These are phyloP conservation scores for Drosophila miranda DNA, from an alignment of 1,140 invertebrate species.

Conservation along the genomic window DNA sequence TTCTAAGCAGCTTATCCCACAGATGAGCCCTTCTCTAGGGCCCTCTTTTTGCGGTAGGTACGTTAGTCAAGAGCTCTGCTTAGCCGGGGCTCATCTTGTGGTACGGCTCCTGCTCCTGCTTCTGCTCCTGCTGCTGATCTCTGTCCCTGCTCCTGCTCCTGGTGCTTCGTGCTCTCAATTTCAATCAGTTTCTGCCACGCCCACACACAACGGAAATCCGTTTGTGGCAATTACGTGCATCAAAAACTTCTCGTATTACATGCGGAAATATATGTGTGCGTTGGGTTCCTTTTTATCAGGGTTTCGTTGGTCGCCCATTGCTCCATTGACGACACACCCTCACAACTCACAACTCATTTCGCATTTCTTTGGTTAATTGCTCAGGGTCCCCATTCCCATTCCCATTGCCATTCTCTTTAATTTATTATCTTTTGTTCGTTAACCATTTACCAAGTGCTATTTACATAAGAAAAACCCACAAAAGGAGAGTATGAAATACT, in stretches of 20 bases:
- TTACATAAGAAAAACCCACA: conserved; percentile 44
- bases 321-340: conserved; percentile 26
- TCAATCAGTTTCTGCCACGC: conserved; percentile 65
- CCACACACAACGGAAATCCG: conserved; percentile 73
- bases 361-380: conserved; percentile 61
- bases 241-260: conserved; percentile 63
- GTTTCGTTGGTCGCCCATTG: conserved; percentile 27
- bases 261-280: conserved; percentile 34
- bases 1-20: conserved; percentile 65
- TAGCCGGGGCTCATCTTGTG: conserved; percentile 6
- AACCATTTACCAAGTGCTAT: conserved; percentile 60
- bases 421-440: conserved; percentile 72
- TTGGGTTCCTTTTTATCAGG: too few relatives aligned
- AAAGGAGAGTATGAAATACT: conserved; percentile 37
- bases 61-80: not conserved
- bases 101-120: not conserved
- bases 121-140: conserved; percentile 23
- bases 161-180: conserved; percentile 60
- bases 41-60: not conserved
- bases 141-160: conserved; percentile 18
- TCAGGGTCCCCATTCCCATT: conserved; percentile 46
- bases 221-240: conserved; percentile 64
- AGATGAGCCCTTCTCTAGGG: conserved; percentile 10
- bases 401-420: conserved; percentile 18
- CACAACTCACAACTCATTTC: conserved; percentile 49